These are phyloP conservation scores for Trachemys scripta DNA, from an alignment of 2,113 vertebrate genomes.

Conservation along the genomic window DNA sequence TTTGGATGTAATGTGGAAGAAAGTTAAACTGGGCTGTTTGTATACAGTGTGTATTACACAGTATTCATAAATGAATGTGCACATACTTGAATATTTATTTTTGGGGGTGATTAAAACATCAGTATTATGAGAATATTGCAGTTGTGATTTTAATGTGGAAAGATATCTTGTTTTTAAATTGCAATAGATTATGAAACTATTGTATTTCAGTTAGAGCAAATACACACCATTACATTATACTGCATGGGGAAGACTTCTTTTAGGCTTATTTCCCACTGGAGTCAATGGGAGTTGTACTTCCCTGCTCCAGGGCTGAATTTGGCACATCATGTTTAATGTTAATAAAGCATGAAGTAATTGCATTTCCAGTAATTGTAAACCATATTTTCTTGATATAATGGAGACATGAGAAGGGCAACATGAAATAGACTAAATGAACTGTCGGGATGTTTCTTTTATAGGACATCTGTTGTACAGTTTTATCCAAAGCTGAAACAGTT, in stretches of 20 bases:
- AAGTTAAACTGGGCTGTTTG: not conserved
- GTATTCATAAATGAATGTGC: not conserved
- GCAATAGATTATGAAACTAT: not conserved
- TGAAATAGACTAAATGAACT: not conserved
- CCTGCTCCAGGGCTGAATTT: not conserved
- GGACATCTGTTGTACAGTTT: not conserved
- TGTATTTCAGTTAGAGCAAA: not conserved
- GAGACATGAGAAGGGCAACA: not conserved
- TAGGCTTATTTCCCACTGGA: not conserved
- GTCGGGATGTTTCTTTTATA: not conserved
- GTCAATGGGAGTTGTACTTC: not conserved
- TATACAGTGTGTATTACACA: not conserved
- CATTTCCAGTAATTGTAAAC: not conserved
- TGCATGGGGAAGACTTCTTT: not conserved
- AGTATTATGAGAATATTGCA: too few relatives aligned
- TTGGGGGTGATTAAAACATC: too few relatives aligned
- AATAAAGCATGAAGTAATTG: not conserved
- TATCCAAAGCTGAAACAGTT: not conserved
- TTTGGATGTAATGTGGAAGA: not conserved
- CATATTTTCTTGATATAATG: too few relatives aligned
- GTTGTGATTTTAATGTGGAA: fast-evolving
- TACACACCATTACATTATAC: not conserved
- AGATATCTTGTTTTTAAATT: not conserved
- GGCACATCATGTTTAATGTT: not conserved
- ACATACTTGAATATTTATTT: not conserved